Evolutionary conservation across 2,888 invertebrate species (phyloP), one percentile per base, ranked within the genome.

Genomic region (Linnaemya tessellans): DNA sequence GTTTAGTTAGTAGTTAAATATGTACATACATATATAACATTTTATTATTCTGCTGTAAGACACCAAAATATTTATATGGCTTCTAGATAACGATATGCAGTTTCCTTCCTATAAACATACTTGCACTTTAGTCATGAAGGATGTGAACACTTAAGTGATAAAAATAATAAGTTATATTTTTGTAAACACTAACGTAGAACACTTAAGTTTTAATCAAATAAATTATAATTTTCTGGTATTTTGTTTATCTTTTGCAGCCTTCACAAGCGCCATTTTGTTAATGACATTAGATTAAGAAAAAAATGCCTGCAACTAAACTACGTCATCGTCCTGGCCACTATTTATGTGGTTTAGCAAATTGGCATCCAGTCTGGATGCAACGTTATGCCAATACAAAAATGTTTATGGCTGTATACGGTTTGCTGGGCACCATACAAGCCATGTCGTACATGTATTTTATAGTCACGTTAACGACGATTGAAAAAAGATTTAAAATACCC

Each of bases 401-500:
- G 79, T 95, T 95, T 89, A 93, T 95, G 89, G 91, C 93, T 7
- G 93, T 95, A 13, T 95, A 95, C 87, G 95, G 95, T 13, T 90
- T 95, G 13, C 91, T 95, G 51, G 95, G 95, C 38, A 94, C 95
- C 77, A 94, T 94, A 13, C 95, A 95, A 88, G 94, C 95, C 71
- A 95, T 95, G 94, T 94, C 95, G 25, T 95, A 94, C 89, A 94
- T 95, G 89, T 95, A 95, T 89, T 94, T 95, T 88, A 93, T 94
- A 9, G 95, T 95, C 15, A 95, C 95, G 13, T 92, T 95, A 86
- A 95, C 95, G 70, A 95, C 95, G 5, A 91, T 95, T 89, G 95
- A 95, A 89, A 95, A 94, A 88, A 93, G 95, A 86, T 95, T 95
- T 90, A 95, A 95, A 91, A 95, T 95, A 88, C 95, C 95, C 51